Evolutionary conservation across 2,113 vertebrate species (phyloP), one percentile per base, ranked within the genome.

Genomic region (Rana temporaria): DNA sequence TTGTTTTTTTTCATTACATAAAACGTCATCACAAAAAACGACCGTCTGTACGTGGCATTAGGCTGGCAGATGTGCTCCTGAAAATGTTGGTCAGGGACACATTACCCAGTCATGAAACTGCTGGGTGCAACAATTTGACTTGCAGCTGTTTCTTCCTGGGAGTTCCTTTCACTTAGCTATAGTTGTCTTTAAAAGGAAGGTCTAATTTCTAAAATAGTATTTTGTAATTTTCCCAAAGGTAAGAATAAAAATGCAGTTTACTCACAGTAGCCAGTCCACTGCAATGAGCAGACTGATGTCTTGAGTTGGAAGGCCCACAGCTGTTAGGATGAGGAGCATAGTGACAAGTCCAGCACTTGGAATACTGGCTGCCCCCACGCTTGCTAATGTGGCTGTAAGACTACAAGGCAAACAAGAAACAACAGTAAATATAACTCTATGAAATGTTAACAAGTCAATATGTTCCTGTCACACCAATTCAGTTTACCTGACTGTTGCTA

Each of bases 211-310:
- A 48, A 48, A 48, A 48, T 1, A 1, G 14, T 12, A 1, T 14
- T 12, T 2, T 48, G 42, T 48, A 11, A 48, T 48, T 48, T 48
- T 48, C 59, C 59, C 59, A 62, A 4, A 62, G 30, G 12, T 30
- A 65, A 30, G 15, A 12, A 65, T 16, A 30, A n/a, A 67, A 32
- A 34, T n/a, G 17, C 3, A 17, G n/a, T 53, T 15, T 82, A 94
- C 95, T 96, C 90, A 96, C 95, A 96, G 90, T 71, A 96, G 90
- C 94, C 95, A 96, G 89, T 96, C 95, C 52, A 96, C 95, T 12
- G 94, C 95, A 19, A 96, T 92, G 70, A 96, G 93, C 62, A 96
- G 90, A 76, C 95, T 96, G 88, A 96, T 94, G 87, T 96, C 95
- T 86, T 95, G 93, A 1, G 95, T 95, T 0, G 95, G 95, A 4